Evolutionary conservation across 2,113 vertebrate species (phyloP).

Genomic region (Anarrhichthys ocellatus): DNA sequence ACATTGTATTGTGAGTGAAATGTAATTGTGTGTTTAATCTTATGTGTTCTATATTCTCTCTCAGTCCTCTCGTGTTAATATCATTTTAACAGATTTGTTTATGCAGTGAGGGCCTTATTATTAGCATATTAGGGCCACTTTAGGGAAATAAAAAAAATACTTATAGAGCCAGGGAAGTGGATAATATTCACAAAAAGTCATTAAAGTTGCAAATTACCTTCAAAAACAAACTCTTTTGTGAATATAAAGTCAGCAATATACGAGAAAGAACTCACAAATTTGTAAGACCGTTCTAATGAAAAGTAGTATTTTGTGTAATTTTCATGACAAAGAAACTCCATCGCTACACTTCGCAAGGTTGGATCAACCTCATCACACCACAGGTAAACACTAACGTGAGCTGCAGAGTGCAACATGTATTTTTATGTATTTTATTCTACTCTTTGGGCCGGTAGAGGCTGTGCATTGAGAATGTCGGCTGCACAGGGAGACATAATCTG

Average conservation of each 20-base stretch:
- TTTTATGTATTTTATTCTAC: neutral
- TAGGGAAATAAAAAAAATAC: neutral
- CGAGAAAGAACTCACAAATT: neutral
- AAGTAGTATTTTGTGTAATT: too few species aligned
- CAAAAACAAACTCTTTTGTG: neutral
- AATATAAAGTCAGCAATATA: neutral
- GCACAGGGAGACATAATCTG: neutral
- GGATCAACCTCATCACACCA: too few species aligned
- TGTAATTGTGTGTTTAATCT: neutral
- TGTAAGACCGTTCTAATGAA: neutral
- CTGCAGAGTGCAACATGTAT: too few species aligned
- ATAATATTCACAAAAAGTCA: neutral
- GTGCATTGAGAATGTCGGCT: neutral
- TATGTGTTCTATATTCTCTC: neutral
- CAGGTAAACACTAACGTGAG: neutral
- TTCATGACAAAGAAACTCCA: too few species aligned
- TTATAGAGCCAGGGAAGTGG: neutral
- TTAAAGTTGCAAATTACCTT: neutral
- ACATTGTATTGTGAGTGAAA: neutral
- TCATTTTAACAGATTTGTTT: neutral
- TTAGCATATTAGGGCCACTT: neutral
- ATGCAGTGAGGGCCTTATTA: neutral
- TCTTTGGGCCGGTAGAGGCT: neutral
- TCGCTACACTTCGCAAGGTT: too few species aligned
- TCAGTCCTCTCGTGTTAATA: neutral